Evolutionary conservation across 2,888 invertebrate genomes (phyloP).

Genomic region (Dryococelus australis): DNA sequence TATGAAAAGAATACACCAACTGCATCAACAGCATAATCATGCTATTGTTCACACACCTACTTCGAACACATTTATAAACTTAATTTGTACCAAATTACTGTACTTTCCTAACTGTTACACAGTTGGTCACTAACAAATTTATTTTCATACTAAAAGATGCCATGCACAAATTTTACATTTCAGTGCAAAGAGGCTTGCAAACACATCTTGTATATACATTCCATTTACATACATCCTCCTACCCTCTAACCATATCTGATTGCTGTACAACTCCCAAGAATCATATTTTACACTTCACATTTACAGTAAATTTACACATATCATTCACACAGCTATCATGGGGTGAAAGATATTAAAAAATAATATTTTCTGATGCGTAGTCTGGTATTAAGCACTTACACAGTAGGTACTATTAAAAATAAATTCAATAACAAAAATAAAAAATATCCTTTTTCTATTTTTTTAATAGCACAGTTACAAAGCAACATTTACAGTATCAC

Average conservation of each 20-base stretch:
- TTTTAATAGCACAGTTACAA: not conserved
- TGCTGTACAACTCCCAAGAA: not conserved
- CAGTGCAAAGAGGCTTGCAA: not conserved
- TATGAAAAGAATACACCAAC: not conserved
- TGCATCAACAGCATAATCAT: not conserved
- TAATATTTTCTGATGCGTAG: not conserved
- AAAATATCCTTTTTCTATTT: not conserved
- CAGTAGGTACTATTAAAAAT: not conserved
- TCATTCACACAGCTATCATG: not conserved
- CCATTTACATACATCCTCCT: not conserved
- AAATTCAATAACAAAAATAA: slow-evolving; percentile 16
- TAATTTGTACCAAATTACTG: not conserved
- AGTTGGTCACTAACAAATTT: not conserved
- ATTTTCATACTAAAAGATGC: not conserved
- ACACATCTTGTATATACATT: not conserved
- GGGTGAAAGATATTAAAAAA: not conserved
- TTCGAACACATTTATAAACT: not conserved
- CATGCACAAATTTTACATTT: not conserved
- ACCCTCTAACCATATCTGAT: not conserved
- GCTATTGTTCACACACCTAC: not conserved
- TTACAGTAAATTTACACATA: not conserved
- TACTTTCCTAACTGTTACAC: not conserved
- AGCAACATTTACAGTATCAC: not conserved
- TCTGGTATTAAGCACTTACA: not conserved
- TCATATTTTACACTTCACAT: slow-evolving; percentile 2